Evolutionary conservation across 2,797 vertebrate species (phyloP).

Genomic region (Sylvia borin): DNA sequence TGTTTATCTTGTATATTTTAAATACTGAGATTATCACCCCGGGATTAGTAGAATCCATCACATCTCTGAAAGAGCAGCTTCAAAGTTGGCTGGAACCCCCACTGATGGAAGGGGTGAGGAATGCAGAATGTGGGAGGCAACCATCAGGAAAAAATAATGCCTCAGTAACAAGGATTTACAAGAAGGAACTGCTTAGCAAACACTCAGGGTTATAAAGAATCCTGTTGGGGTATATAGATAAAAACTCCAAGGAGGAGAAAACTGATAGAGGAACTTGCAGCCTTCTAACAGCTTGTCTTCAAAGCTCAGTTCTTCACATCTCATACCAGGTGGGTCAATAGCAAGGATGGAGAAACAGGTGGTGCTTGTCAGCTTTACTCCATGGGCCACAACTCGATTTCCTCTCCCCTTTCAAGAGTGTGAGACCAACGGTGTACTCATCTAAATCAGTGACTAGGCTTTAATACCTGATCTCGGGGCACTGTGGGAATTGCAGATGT

Average conservation of each 20-base stretch:
- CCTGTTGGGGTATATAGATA: neutral
- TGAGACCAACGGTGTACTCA: neutral
- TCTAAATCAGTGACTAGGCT: neutral
- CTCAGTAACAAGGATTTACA: neutral
- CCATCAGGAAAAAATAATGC: neutral
- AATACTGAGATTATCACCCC: neutral
- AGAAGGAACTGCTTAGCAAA: neutral
- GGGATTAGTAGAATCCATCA: neutral
- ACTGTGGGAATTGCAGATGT: neutral
- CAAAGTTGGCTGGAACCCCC: neutral
- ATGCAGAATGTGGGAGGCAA: rapidly evolving
- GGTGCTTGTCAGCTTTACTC: neutral
- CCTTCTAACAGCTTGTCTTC: neutral
- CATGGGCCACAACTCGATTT: neutral
- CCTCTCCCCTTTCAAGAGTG: neutral
- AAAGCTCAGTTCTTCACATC: neutral
- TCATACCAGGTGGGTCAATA: neutral
- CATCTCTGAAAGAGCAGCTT: neutral
- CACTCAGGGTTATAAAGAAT: neutral
- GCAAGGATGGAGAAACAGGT: neutral
- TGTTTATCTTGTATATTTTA: neutral
- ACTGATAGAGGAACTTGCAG: neutral
- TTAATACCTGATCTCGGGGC: neutral
- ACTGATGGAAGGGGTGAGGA: neutral
- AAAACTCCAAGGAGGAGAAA: neutral